These are phyloP conservation scores for Poliocrania exsul DNA, from an alignment of 2,797 vertebrate genomes.

Conservation along the genomic window DNA sequence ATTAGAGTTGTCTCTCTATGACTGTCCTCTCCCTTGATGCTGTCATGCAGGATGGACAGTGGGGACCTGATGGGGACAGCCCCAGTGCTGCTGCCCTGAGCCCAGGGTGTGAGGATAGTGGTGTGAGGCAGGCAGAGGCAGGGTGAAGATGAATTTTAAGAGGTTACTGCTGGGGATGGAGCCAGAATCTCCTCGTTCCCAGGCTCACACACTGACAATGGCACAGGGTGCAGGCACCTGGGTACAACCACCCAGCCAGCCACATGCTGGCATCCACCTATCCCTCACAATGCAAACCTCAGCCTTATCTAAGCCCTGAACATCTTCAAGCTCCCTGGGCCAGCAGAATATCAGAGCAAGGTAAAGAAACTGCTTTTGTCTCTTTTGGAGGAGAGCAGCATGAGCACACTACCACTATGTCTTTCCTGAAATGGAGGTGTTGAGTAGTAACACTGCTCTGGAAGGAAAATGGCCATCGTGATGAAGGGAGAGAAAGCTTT, in stretches of 20 bases:
- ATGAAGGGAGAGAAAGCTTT: not conserved
- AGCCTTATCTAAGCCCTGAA: not conserved
- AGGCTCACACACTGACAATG: rapidly evolving
- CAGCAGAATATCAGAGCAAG: not conserved
- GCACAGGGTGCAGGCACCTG: not conserved
- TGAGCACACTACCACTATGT: not conserved
- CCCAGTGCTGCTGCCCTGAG: rapidly evolving
- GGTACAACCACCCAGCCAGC: not conserved
- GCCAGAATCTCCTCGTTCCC: not conserved
- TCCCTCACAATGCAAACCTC: not conserved
- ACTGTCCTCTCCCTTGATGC: not conserved
- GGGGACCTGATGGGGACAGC: rapidly evolving
- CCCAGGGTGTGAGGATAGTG: rapidly evolving
- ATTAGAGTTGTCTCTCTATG: not conserved
- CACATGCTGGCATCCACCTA: not conserved
- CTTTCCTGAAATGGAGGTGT: not conserved
- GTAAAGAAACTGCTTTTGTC: not conserved
- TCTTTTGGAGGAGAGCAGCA: not conserved
- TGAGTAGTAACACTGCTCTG: not conserved
- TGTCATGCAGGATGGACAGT: not conserved
- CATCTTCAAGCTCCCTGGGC: not conserved
- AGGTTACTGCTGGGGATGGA: not conserved
- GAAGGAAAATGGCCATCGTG: slow-evolving; percentile 18
- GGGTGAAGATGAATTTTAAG: not conserved
- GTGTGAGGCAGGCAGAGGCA: not conserved